Evolutionary conservation across 2,113 vertebrate genomes (phyloP), one percentile per base, ranked within the genome.

Genomic region (Microtus oregoni): DNA sequence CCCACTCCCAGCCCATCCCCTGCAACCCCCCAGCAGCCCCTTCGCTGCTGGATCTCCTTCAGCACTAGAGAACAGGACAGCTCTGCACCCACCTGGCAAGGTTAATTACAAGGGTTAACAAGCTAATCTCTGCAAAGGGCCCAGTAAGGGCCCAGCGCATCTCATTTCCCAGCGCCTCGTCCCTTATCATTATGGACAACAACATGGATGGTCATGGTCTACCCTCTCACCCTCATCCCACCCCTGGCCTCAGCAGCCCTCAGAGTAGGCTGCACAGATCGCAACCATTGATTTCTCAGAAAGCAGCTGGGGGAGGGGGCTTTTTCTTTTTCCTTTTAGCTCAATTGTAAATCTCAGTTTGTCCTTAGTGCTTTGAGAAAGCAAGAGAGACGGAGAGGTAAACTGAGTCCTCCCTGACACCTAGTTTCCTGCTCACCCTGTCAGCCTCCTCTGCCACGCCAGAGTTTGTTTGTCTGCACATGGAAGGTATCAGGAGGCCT

Each of bases 321-420:
- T 76, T 92, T 67, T 61, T 85, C 75, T 94, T 73, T 68, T 95
- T 47, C 13, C 78, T 86, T 95, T 38, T 19, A 55, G 50, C 78
- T 88, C 92, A 75, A 83, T 91, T 97, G 96, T 87, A 90, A 97
- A 94, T 86, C 91, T 77, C 47, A 13, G 72, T 96, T 93, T 97
- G 87, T 96, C 97, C 97, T 97, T 86, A 52, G 28, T 1, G 0
- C 38, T 88, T 92, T 94, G 81, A 86, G 82, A 94, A 52, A 96
- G 72, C 83, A 96, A 92, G 86, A 55, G 14, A 91, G 52, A 47
- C 82, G 12, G 58, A 65, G 38, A 93, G 70, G 90, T 73, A 86
- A 87, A 47, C 30, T 26, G 76, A 38, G 83, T 58, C 68, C 70
- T 87, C 75, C 92, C 87, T 38, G 88, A 72, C n/a, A 24, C 89